Evolutionary conservation across 1,140 invertebrate species (phyloP).

Genomic region (Papilio xuthus): DNA sequence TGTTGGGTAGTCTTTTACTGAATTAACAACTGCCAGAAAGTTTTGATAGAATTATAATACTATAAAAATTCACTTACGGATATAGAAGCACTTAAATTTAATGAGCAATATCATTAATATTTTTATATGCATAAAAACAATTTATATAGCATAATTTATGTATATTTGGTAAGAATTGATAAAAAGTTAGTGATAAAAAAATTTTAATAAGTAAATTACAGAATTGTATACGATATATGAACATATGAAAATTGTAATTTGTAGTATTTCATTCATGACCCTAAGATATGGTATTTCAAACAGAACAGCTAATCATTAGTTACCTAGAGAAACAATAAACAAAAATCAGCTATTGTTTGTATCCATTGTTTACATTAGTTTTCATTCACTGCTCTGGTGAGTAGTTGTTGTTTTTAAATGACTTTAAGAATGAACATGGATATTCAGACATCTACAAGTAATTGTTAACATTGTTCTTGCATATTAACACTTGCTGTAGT

Average conservation of each 20-base stretch:
- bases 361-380: constrained; percentile 27
- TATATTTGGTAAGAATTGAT: not conserved
- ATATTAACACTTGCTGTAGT: not conserved
- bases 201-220: not conserved
- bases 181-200: not conserved
- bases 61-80: not conserved
- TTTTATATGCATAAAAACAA: not conserved
- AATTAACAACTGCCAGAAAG: not conserved
- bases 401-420: constrained; percentile 30
- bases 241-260: not conserved
- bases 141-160: not conserved
- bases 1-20: not conserved
- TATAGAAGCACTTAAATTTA: not conserved
- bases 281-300: constrained; percentile 25
- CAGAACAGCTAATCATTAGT: constrained; percentile 15
- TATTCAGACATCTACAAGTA: not conserved
- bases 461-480: constrained; percentile 13
- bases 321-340: constrained; percentile 30
- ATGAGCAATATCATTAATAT: not conserved
- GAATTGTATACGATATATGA: too few species aligned
- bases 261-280: not conserved
- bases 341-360: constrained; percentile 31
- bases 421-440: constrained; percentile 31
- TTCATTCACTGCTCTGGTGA: constrained; percentile 26
- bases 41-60: not conserved